Conservation (phyloP, 2,888 invertebrate genomes). For the Polydrusus cervinus region DNA sequence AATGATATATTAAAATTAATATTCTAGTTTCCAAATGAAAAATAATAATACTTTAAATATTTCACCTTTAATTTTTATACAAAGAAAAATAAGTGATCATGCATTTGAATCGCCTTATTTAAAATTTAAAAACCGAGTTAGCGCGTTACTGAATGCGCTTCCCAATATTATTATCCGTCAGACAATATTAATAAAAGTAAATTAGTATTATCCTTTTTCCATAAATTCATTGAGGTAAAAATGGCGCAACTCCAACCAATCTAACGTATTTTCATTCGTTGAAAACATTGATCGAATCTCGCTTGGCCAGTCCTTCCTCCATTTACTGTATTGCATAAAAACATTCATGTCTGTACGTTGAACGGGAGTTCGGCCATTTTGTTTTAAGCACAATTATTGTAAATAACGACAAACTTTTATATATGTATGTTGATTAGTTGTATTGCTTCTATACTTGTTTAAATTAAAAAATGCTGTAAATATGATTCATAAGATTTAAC, state of each 20-base stretch:
- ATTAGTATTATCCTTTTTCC: background rate
- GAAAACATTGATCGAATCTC: conserved; percentile 36
- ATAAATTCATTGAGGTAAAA: background rate
- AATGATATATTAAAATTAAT: background rate
- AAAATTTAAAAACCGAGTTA: too few species aligned
- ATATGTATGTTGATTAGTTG: background rate
- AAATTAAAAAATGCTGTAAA: too few species aligned
- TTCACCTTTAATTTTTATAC: too few species aligned
- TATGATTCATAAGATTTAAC: too few species aligned
- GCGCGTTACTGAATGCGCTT: too few species aligned
- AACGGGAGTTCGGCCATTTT: conserved; percentile 28
- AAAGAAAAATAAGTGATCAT: too few species aligned
- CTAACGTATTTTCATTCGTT: conserved; percentile 25
- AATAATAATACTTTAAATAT: too few species aligned
- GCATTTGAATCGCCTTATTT: too few species aligned
- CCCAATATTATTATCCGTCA: too few species aligned
- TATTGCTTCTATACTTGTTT: too few species aligned
- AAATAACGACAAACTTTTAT: conserved; percentile 23
- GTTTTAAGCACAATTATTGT: conserved; percentile 10
- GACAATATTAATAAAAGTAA: too few species aligned
- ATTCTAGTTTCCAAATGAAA: too few species aligned
- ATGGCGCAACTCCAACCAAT: conserved; percentile 11
- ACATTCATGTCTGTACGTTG: conserved; percentile 16
- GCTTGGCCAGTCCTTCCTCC: conserved; percentile 19
- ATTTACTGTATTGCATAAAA: conserved; percentile 22